These are phyloP conservation scores for Gorsachius goisagi DNA, from an alignment of 2,113 vertebrate species.

Conservation along the genomic window DNA sequence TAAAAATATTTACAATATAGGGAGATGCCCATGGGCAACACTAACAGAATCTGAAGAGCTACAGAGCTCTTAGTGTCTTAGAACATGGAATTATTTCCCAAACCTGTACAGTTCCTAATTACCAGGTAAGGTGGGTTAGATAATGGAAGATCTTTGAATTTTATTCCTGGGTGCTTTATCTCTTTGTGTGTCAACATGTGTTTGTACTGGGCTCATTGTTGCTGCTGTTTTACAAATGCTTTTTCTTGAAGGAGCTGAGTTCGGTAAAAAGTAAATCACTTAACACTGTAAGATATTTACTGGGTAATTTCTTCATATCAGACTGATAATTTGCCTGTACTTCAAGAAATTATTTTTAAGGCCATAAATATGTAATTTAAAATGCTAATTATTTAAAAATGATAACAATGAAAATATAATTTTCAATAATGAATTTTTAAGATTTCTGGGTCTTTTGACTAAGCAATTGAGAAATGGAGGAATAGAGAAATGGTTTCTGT, in stretches of 20 bases:
- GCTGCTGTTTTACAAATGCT: neutral
- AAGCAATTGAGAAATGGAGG: neutral
- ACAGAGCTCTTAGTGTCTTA: neutral
- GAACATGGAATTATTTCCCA: neutral
- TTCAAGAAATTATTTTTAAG: neutral
- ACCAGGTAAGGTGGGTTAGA: neutral
- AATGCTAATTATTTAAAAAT: neutral
- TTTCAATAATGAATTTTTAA: neutral
- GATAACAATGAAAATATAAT: neutral
- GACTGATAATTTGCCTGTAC: neutral
- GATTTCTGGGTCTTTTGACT: neutral
- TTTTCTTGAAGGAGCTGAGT: neutral
- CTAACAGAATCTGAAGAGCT: neutral
- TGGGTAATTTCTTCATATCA: neutral
- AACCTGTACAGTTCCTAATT: neutral
- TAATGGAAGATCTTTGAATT: neutral
- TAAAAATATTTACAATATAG: neutral
- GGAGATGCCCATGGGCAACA: neutral
- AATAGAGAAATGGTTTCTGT: neutral
- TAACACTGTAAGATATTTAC: neutral
- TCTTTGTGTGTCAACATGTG: neutral
- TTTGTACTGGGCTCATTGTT: neutral
- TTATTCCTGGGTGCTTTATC: neutral
- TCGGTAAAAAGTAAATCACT: neutral
- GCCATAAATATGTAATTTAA: neutral